Evolutionary conservation across 2,888 invertebrate species (phyloP), one percentile per base, ranked within the genome.

Genomic region (Drosophila hawaiiensis): DNA sequence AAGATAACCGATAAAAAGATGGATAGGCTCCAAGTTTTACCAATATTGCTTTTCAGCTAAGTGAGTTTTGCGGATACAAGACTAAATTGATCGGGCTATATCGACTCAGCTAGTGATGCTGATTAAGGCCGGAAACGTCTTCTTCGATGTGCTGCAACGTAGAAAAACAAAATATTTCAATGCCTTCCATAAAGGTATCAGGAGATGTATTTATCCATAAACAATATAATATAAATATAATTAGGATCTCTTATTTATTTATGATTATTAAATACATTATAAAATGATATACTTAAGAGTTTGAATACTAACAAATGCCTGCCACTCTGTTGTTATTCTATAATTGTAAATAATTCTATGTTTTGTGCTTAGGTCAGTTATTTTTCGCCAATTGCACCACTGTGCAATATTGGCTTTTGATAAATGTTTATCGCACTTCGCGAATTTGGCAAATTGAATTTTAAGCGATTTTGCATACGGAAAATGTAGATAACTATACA

Each of bases 361-460:
- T 4, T 25, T 47, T 12, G 5, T 22, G 9, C 4, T 47, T 25
- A 16, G 16, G 4, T 4, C 16, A 25, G 0, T 16, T 25, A 25
- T 47, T 47, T 16, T 9, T 25, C 47, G 1, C 9, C 16, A 16
- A 47, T 56, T 29, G 43, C 3, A 0, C 49, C 78, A 78, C 76
- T 76, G 80, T 78, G 56, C 68, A 25, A 0, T 16, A 19, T 37
- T 53, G 22, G 52, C 28, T 70, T 68, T 70, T 77, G 77, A 80
- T 72, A 82, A 77, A 82, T 77, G 77, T 54, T 41, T 25, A 43
- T 47, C 49, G 31, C 63, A 69, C 59, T 74, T 68, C 66, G 68
- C 69, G 69, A 71, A 69, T 75, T 73, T 73, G 78, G 66, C 69
- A 83, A 88, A 85, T 88, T 78, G 80, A 85, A 83, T 75, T 80